Evolutionary conservation across 1,140 invertebrate species (phyloP).

Genomic region (Cataglyphis hispanica): DNA sequence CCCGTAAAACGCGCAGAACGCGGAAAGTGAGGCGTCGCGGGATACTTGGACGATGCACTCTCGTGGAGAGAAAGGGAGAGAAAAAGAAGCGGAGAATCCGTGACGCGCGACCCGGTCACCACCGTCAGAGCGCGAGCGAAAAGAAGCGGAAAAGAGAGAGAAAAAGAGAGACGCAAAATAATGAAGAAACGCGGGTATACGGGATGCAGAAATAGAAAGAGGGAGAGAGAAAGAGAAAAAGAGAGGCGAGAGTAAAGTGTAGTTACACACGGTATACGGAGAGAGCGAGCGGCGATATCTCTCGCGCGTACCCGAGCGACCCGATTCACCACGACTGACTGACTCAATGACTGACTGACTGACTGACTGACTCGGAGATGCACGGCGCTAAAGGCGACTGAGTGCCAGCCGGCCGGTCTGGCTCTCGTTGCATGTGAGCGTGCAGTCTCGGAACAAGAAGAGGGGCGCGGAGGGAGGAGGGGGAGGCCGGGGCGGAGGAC

Average conservation of each 20-base stretch:
- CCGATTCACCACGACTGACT: conserved; percentile 73
- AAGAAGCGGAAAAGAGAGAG: conserved; percentile 17
- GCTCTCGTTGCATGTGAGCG: conserved; percentile 75
- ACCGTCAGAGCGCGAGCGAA: conserved; percentile 2
- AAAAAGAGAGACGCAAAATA: not conserved
- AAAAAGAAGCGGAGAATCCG: conserved; percentile 9
- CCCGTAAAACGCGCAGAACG: conserved; percentile 5
- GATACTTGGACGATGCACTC: conserved; percentile 30
- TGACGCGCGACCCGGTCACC: conserved; percentile 45
- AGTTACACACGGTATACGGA: conserved; percentile 1
- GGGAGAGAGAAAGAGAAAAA: not conserved
- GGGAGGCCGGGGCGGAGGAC: not conserved
- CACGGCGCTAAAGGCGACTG: conserved; percentile 77
- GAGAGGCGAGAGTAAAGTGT: conserved; percentile 17
- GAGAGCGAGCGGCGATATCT: conserved; percentile 51
- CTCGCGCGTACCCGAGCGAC: conserved; percentile 63
- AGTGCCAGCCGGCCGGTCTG: conserved; percentile 77
- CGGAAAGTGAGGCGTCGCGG: conserved; percentile 21
- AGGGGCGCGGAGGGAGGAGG: not conserved
- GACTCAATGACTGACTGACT: conserved; percentile 72
- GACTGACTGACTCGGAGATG: conserved; percentile 76
- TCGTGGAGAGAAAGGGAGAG: not conserved
- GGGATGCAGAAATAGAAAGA: not conserved
- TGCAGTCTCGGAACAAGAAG: conserved; percentile 42
- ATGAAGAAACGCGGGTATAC: not conserved